phyloP scores from a whole-genome alignment of 2,113 vertebrate genomes.

The Neolamprologus sp. region DNA sequence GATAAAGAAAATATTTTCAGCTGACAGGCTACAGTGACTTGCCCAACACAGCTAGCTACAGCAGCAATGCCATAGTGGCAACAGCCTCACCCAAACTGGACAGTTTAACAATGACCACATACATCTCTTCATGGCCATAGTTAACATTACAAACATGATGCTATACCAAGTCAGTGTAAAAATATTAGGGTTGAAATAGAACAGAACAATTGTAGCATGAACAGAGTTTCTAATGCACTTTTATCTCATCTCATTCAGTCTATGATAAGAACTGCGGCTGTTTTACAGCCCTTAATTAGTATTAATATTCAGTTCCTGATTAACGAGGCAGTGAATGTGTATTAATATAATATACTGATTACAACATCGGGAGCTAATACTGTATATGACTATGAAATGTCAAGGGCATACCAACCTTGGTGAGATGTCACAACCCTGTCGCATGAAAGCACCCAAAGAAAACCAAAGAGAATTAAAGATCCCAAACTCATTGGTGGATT shows the following conservation, averaged over 20 bases:
- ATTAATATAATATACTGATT: not conserved
- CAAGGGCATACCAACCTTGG: slow-evolving; percentile 77
- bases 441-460: slow-evolving; percentile 91
- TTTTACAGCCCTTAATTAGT: not conserved
- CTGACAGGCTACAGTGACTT: not conserved
- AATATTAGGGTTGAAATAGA: not conserved
- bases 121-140: not conserved
- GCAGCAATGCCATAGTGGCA: not conserved
- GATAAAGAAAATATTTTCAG: not conserved
- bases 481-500: slow-evolving; percentile 98
- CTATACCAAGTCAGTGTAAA: not conserved
- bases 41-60: not conserved
- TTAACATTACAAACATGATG: not conserved
- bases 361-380: not conserved
- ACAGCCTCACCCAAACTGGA: not conserved
- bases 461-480: slow-evolving; percentile 99
- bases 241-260: not conserved
- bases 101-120: not conserved
- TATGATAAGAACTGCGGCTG: not conserved
- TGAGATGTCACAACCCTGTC: slow-evolving; percentile 92
- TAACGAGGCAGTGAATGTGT: not conserved
- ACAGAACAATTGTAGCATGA: not conserved
- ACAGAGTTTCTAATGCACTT: not conserved
- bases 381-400: not conserved
- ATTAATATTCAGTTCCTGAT: not conserved